Conservation (phyloP, 92 coral and sea anemone genomes). For the Porites lobata region DNA sequence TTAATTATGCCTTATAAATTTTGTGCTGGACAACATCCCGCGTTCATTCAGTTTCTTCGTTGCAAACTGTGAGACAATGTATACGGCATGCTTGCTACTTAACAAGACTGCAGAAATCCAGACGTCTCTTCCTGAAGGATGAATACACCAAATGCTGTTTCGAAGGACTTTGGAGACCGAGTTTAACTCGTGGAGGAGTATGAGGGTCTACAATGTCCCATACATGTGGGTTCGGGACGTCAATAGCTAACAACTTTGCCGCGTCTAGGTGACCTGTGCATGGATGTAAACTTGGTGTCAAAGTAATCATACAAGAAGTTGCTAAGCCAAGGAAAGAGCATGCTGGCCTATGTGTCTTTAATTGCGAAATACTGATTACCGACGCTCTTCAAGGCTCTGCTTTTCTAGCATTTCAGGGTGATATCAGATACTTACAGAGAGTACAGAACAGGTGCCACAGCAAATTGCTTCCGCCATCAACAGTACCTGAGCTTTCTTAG, state of each 20-base stretch:
- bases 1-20: too few relatives aligned
- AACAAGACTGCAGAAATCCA: constrained; percentile 43
- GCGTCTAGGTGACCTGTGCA: constrained; percentile 80
- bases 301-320: not conserved
- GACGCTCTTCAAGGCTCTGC: too few relatives aligned
- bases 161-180: constrained; percentile 92
- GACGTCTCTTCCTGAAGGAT: constrained; percentile 73
- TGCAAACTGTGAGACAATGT: too few relatives aligned
- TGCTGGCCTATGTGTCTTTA: too few relatives aligned
- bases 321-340: not conserved
- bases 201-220: constrained; percentile 97
- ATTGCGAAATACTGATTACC: too few relatives aligned
- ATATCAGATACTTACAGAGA: too few relatives aligned
- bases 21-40: too few relatives aligned
- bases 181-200: constrained; percentile 92
- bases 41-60: too few relatives aligned
- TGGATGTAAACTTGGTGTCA: not conserved
- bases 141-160: constrained; percentile 87
- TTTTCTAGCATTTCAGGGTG: too few relatives aligned
- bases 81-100: not conserved
- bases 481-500: too few relatives aligned
- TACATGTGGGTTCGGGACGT: constrained; percentile 86
- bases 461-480: too few relatives aligned
- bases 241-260: constrained; percentile 80
- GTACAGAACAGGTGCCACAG: too few relatives aligned